Evolutionary conservation across 2,113 vertebrate genomes (phyloP).

Genomic region (Odontesthes bonariensis): DNA sequence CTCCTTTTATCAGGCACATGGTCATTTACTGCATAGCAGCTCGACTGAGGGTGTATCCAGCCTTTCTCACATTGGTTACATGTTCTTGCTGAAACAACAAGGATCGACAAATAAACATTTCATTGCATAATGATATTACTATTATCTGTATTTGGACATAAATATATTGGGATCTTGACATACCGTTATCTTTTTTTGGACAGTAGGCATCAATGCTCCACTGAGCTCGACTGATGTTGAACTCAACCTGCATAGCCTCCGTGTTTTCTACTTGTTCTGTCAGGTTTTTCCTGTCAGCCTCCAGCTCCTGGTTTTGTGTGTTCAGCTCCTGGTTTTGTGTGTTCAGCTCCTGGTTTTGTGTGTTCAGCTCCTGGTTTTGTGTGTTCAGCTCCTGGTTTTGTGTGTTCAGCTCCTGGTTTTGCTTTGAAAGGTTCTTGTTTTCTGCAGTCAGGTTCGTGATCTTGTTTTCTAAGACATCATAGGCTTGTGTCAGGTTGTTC

Average conservation of each 20-base stretch:
- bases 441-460: background rate
- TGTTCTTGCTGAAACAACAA: background rate
- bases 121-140: background rate
- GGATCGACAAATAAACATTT: background rate
- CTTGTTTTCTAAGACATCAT: background rate
- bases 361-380: too few species aligned
- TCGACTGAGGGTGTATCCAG: rapidly evolving
- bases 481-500: background rate
- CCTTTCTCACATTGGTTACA: background rate
- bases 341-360: background rate
- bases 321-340: too few species aligned
- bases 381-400: background rate
- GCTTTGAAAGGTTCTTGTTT: rapidly evolving
- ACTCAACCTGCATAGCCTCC: rapidly evolving
- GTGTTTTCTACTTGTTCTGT: background rate
- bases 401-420: background rate
- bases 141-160: background rate
- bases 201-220: constrained; percentile 50
- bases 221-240: constrained; percentile 18
- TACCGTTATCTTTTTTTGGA: rapidly evolving
- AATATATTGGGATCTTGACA: background rate
- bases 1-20: rapidly evolving
- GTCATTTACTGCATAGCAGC: background rate
- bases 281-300: background rate
- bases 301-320: background rate